Evolutionary conservation across 30 jellyfish, hydroid and myxozoan genomes (phyloP), one percentile per base, ranked within the genome.

Genomic region (Aurelia coerulea): DNA sequence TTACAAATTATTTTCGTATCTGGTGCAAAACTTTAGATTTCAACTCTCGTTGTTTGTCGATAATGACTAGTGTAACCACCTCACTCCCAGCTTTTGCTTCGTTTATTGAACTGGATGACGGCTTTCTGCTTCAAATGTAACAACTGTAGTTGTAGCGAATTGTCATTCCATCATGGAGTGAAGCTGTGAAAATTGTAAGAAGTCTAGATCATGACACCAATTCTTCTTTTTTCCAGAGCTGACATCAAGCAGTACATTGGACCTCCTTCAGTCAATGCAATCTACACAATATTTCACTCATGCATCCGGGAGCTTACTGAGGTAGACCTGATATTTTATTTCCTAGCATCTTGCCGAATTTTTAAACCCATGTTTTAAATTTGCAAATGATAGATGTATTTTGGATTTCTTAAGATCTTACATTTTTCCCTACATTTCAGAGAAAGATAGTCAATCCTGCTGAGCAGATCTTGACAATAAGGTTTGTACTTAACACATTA

Each of bases 221-320:
- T 53, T 32, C 19, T n/a, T 19, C 67, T 62, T 49, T 12, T 9
- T 63, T 65, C n/a, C 39, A 94, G 99, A 77, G 99, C 99, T 39
- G 99, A 94, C 75, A 94, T 94, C 58, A 94, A 94, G 59, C 99
- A 94, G 76, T 94, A 94, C 85, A 94, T 94, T 33, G 99, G 99
- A 14, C 97, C 97, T n/a, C 99, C 99, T 16, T 94, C 99, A 29
- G 93, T 72, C 42, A 83, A 94, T 65, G 99, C 99, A 15, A 94
- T 94, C 80, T 94, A 89, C 67, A 84, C 92, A 15, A 94, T 94
- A 17, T 94, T 74, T 54, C 99, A 88, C 52, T 94, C 99, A 41
- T 94, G 99, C 76, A 78, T 94, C 77, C 84, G 86, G 29, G 99
- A 94, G 76, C 86, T 94, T 39, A 83, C 63, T 31, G 90, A 94